Percentiles rank a stretch among this genome's conserved stretches.
Conservation (phyloP, 2,888 invertebrate species). For the Hofmannophila pseudospretella region DNA sequence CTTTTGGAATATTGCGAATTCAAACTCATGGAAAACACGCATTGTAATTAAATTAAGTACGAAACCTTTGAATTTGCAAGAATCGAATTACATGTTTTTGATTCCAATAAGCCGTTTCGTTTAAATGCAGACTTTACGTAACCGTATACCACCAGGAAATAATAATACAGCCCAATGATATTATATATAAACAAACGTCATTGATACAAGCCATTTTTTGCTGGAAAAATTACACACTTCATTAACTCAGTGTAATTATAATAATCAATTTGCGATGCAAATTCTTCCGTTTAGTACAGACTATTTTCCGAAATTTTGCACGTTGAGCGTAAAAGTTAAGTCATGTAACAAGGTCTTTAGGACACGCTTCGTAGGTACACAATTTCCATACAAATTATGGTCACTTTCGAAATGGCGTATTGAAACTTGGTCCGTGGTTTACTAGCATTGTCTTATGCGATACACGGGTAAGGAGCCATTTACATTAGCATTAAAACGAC, state of each 20-base stretch:
- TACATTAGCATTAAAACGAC: background rate
- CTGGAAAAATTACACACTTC: too few species aligned
- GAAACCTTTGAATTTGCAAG: too few species aligned
- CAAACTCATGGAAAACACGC: too few species aligned
- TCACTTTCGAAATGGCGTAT: conserved; percentile 66
- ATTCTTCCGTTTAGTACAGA: background rate
- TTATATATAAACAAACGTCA: too few species aligned
- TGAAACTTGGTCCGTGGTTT: conserved; percentile 53
- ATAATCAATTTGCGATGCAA: background rate
- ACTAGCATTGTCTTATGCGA: conserved; percentile 44
- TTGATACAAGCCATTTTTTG: too few species aligned
- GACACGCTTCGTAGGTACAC: conserved; percentile 51
- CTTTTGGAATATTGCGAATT: too few species aligned
- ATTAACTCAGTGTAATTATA: background rate
- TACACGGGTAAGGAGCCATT: background rate
- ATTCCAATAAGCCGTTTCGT: too few species aligned
- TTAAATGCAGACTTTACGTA: too few species aligned
- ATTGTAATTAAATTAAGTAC: too few species aligned
- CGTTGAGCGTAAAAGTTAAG: conserved; percentile 36
- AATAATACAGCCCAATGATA: too few species aligned
- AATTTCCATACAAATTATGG: conserved; percentile 71
- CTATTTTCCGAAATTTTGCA: background rate
- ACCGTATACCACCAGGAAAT: too few species aligned
- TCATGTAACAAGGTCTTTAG: conserved; percentile 58
- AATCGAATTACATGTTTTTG: too few species aligned